Conservation (phyloP, 2,113 vertebrate species). For the Meriones unguiculatus region DNA sequence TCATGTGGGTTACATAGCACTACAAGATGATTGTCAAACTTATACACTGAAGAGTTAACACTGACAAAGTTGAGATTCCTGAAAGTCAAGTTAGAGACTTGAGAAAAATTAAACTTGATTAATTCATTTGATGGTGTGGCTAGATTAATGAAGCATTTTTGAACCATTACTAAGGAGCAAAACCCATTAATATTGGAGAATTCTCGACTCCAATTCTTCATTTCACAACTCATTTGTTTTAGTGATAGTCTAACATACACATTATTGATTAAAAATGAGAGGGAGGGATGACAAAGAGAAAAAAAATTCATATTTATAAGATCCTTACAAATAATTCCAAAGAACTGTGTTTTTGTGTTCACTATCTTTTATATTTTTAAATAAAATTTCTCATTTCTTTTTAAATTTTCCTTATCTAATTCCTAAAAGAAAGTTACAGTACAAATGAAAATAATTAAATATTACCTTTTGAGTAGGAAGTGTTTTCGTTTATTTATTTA, state of each 20-base stretch:
- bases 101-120: constrained; percentile 37
- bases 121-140: neutral
- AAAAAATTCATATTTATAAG: neutral
- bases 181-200: neutral
- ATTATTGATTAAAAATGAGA: neutral
- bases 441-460: constrained; percentile 2
- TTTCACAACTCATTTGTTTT: neutral
- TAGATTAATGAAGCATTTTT: neutral
- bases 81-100: neutral
- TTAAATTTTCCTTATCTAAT: neutral
- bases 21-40: neutral
- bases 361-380: neutral
- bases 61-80: neutral
- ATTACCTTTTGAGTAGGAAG: neutral
- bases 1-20: neutral
- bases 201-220: neutral
- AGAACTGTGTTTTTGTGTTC: neutral
- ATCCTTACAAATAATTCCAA: neutral
- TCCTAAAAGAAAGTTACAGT: neutral
- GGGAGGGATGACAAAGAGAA: neutral
- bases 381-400: constrained; percentile 7
- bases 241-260: neutral
- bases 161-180: neutral
- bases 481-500: neutral
- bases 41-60: neutral